A percentile compares a stretch with the other conserved stretches of the same genome.
These are phyloP conservation scores for Hyposmocoma kahamanoa DNA, from an alignment of 1,140 invertebrate species.

Conservation along the genomic window DNA sequence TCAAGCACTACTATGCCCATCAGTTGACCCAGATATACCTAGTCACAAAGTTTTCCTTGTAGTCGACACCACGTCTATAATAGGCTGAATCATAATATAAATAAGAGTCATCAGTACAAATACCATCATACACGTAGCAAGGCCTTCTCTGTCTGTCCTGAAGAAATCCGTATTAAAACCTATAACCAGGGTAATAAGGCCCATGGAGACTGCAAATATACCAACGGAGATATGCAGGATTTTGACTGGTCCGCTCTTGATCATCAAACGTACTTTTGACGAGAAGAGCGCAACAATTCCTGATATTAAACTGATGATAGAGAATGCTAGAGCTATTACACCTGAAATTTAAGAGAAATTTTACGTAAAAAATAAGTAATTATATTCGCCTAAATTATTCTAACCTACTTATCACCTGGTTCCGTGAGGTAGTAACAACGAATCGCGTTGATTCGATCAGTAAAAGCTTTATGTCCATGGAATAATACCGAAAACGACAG, in stretches of 20 bases:
- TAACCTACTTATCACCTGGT: too few relatives aligned
- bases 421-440: too few relatives aligned
- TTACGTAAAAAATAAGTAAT: too few relatives aligned
- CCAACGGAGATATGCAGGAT: conserved; percentile 54
- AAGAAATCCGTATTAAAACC: conserved; percentile 60
- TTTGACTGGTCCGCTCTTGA: conserved; percentile 53
- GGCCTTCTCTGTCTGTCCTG: conserved; percentile 23
- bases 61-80: conserved; percentile 43
- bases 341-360: conserved; percentile 42
- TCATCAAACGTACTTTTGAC: conserved; percentile 50
- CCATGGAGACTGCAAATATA: conserved; percentile 49
- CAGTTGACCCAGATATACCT: conserved; percentile 29
- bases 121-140: conserved; percentile 45
- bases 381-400: too few relatives aligned
- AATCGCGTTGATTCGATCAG: too few relatives aligned
- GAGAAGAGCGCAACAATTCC: conserved; percentile 60
- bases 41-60: conserved; percentile 50
- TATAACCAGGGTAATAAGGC: conserved; percentile 51
- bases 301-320: conserved; percentile 50
- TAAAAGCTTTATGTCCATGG: too few relatives aligned
- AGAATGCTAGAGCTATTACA: conserved; percentile 54
- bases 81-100: conserved; percentile 53
- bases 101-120: conserved; percentile 48
- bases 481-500: too few relatives aligned
- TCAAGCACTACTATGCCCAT: conserved; percentile 47